A percentile compares a stretch with the other conserved stretches of the same genome.
Conservation (phyloP, 2,113 vertebrate species). For the Actenoides lindsayi region DNA sequence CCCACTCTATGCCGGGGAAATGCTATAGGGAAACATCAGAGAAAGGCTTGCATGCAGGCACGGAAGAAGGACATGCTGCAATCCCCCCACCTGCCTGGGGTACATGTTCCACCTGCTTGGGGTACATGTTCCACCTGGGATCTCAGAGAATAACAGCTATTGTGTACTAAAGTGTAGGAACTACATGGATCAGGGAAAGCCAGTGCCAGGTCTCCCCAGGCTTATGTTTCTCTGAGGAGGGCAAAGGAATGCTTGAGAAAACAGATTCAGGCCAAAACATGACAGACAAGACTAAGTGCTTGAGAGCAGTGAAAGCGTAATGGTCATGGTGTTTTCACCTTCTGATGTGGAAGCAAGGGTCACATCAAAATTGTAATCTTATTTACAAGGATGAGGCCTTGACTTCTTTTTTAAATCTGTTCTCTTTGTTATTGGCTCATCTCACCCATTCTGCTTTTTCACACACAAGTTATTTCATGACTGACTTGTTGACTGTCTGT, state of each 20-base stretch:
- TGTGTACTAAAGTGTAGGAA: not conserved
- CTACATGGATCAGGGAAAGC: not conserved
- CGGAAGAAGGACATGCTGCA: not conserved
- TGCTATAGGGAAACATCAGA: accelerated
- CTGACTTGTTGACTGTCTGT: not conserved
- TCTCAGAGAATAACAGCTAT: not conserved
- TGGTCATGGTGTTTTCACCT: not conserved
- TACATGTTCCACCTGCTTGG: not conserved
- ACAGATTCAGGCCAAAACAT: not conserved
- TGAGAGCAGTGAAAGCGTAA: not conserved
- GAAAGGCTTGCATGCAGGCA: accelerated
- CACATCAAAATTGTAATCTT: not conserved
- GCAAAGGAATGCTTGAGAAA: not conserved
- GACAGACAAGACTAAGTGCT: not conserved
- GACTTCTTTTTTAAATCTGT: not conserved
- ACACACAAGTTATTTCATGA: not conserved
- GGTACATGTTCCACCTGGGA: not conserved
- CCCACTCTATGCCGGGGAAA: not conserved
- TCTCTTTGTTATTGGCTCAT: not conserved
- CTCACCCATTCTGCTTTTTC: not conserved
- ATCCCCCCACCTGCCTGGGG: not conserved
- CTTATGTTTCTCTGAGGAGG: not conserved
- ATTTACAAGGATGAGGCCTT: not conserved
- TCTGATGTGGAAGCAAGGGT: not conserved
- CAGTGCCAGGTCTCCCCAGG: not conserved